Conservation (phyloP, 2,797 vertebrate genomes). For the Argentina silus region DNA sequence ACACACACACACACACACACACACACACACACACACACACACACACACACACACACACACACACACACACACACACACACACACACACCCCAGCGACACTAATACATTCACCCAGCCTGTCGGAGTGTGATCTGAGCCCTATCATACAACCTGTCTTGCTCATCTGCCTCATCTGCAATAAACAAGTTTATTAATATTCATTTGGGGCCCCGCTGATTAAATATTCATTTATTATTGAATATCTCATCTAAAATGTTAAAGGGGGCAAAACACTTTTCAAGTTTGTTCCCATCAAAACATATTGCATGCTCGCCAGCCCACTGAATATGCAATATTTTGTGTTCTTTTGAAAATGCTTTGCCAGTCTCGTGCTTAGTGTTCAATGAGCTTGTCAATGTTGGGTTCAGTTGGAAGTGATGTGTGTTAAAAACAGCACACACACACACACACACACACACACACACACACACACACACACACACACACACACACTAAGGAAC, state of each 20-base stretch:
- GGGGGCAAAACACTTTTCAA: slow-evolving; percentile 42
- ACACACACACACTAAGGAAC: too few relatives aligned
- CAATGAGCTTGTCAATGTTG: too few relatives aligned
- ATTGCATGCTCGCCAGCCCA: slow-evolving; percentile 2
- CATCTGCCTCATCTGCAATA: slow-evolving; percentile 33
- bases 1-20: slow-evolving; percentile 1
- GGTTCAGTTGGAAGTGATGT: neutral
- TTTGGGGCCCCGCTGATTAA: slow-evolving; percentile 35
- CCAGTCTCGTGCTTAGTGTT: neutral
- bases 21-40: slow-evolving; percentile 9
- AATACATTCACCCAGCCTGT: slow-evolving; percentile 4
- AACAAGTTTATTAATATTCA: slow-evolving; percentile 50
- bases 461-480: too few relatives aligned
- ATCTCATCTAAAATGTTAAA: slow-evolving; percentile 56
- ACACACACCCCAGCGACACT: slow-evolving; percentile 21
- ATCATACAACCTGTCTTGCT: slow-evolving; percentile 5
- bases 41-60: slow-evolving; percentile 1
- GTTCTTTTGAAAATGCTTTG: neutral
- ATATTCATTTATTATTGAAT: slow-evolving; percentile 58
- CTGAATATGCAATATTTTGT: neutral
- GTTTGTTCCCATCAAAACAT: slow-evolving; percentile 19
- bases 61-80: slow-evolving; percentile 16
- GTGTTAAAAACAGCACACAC: neutral
- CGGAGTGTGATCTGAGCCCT: slow-evolving; percentile 21
- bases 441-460: slow-evolving; percentile 8